phyloP scores from a whole-genome alignment of 2,797 vertebrate genomes.

The Aeoliscus strigatus region DNA sequence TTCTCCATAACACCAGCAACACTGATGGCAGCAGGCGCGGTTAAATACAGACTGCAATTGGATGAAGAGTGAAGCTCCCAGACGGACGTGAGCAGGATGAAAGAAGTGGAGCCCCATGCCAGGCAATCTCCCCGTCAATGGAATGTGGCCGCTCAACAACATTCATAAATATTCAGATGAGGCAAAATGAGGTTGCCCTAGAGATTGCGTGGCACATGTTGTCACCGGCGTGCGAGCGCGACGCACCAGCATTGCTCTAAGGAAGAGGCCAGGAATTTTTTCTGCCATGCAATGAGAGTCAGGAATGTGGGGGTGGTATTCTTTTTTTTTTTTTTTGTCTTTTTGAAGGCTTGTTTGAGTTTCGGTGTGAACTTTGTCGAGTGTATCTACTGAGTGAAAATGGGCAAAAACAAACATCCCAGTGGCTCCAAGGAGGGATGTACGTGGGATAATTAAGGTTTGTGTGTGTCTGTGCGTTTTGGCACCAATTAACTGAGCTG shows the following conservation, averaged over 20 bases:
- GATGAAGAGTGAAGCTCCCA: slow-evolving; percentile 40
- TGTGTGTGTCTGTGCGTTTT: slow-evolving; percentile 40
- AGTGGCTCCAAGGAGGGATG: slow-evolving; percentile 20
- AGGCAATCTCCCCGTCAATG: slow-evolving; percentile 62
- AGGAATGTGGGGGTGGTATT: slow-evolving; percentile 21
- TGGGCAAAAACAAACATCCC: slow-evolving; percentile 49
- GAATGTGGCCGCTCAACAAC: slow-evolving; percentile 61
- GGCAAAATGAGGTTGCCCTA: slow-evolving; percentile 40
- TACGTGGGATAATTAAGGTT: slow-evolving; percentile 24
- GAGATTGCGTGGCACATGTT: slow-evolving; percentile 43
- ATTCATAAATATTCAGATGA: slow-evolving; percentile 72
- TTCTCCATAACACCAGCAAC: slow-evolving; percentile 40
- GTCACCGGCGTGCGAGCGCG: slow-evolving; percentile 24
- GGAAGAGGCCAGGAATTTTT: slow-evolving; percentile 22
- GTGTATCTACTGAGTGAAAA: slow-evolving; percentile 32
- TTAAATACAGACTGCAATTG: slow-evolving; percentile 44
- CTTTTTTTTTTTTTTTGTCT: slow-evolving; percentile 30
- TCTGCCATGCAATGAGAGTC: slow-evolving; percentile 15
- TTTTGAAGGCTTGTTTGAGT: slow-evolving; percentile 48
- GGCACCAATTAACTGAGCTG: too few species aligned
- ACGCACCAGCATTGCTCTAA: slow-evolving; percentile 13
- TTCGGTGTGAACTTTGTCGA: slow-evolving; percentile 41
- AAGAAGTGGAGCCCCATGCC: slow-evolving; percentile 45
- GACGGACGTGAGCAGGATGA: slow-evolving; percentile 47
- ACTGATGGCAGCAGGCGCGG: slow-evolving; percentile 21